Conservation (phyloP, 1,140 invertebrate species). For the Drusus annulatus region DNA sequence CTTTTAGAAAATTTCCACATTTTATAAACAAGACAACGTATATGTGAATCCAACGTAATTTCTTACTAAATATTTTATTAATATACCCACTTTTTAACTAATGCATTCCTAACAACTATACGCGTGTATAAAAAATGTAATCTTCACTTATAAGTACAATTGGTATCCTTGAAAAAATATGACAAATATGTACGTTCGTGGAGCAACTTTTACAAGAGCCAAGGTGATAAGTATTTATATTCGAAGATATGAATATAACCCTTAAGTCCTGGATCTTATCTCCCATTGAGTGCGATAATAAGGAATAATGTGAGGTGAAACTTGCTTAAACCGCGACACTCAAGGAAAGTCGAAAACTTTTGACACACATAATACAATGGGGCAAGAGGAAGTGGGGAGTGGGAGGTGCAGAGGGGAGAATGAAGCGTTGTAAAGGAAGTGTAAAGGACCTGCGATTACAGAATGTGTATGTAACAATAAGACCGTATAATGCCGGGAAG, state of each 20-base stretch:
- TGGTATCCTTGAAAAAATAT: too few relatives aligned
- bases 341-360: conserved; percentile 30
- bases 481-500: conserved; percentile 29
- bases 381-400: background rate
- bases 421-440: background rate
- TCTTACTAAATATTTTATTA: too few relatives aligned
- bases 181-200: too few relatives aligned
- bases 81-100: too few relatives aligned
- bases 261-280: conserved; percentile 14
- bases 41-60: too few relatives aligned
- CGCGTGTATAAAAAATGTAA: too few relatives aligned
- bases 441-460: conserved; percentile 19
- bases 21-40: too few relatives aligned
- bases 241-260: background rate
- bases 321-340: conserved; percentile 21
- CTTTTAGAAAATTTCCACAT: too few relatives aligned
- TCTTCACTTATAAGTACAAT: too few relatives aligned
- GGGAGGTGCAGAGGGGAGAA: background rate
- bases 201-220: too few relatives aligned
- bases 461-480: conserved; percentile 40
- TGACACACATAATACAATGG: conserved; percentile 31
- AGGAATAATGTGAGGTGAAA: conserved; percentile 19
- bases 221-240: background rate
- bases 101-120: too few relatives aligned
- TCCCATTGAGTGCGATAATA: conserved; percentile 6